Base-by-base conservation (phyloP, 2,888 invertebrate genomes). In the Ametastegia equiseti region DNA sequence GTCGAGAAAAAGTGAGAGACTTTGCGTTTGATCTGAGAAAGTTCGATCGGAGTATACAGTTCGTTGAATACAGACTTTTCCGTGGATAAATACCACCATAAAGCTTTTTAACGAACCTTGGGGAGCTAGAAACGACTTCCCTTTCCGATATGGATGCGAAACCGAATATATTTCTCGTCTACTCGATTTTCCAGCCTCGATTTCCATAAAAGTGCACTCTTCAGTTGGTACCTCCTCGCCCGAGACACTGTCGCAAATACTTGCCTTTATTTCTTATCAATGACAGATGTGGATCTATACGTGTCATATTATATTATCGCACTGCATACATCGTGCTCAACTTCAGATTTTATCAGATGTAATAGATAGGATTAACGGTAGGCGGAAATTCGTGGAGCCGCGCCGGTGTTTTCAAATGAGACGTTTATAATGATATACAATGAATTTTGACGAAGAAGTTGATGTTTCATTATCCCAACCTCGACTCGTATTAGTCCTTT, bases 31-130 rank as follows among this genome's bases (percentile, higher is more conserved):
- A 67, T 67, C 39, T 0, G 36, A 19, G 39, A 39, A 67, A 67
- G 67, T 67, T 36, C 19, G 19, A 39, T 39, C 30, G 30, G 36
- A 67, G 23, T n/a, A 33, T 63, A 63, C 30, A 33, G 39, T 19
- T 27, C 36, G 19, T 27, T 60, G 27, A 54, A 65, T 15, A 13
- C 11, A 19, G 11, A 67, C 67, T 19, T 39, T 67, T 67, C 19
- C 39, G 36, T 19, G 23, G 67, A 39, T 36, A 67, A 67, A 67
- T 39, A 39, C 19, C 39, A 19, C 36, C 36, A 39, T 67, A 39
- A 67, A 67, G 39, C 39, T 39, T 67, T 67, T 67, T 39, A 39
- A 19, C 39, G 67, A 39, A 67, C 39, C 36, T 67, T 11, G 39
- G 11, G 39, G 23, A 15, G 39, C 39, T 19, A 6, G 23, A 19